Percentiles rank a stretch among this genome's conserved stretches.
Conservation (phyloP, 2,888 invertebrate species). For the Cremastinae sp. region DNA sequence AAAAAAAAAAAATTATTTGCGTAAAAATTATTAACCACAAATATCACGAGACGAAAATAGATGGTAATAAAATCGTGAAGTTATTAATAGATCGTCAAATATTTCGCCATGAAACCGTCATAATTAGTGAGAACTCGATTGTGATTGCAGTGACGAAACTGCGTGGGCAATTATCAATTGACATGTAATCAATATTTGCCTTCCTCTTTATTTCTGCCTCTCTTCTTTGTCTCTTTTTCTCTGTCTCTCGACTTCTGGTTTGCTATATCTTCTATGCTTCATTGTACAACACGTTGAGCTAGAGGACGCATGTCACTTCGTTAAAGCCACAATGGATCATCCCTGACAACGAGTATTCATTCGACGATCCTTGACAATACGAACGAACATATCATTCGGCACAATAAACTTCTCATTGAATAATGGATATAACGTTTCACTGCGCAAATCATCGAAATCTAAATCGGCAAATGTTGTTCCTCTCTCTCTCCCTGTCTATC, state of each 20-base stretch:
- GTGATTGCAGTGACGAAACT: constrained; percentile 38
- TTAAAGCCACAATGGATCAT: constrained; percentile 23
- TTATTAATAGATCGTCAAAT: not conserved
- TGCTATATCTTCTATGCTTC: too few relatives aligned
- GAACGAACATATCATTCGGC: not conserved
- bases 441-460: constrained; percentile 23
- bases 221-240: not conserved
- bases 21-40: too few relatives aligned
- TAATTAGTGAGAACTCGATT: constrained; percentile 45
- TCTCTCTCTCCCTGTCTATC: too few relatives aligned
- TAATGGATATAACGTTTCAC: constrained; percentile 30
- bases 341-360: constrained; percentile 50
- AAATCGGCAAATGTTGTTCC: constrained; percentile 26
- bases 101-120: constrained; percentile 5
- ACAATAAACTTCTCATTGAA: constrained; percentile 36
- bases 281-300: constrained; percentile 6
- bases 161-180: constrained; percentile 53
- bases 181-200: constrained; percentile 35
- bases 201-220: not conserved
- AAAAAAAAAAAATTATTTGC: not conserved
- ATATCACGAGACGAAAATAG: not conserved
- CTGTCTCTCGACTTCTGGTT: too few relatives aligned
- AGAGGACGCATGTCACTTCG: constrained; percentile 23
- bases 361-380: constrained; percentile 3
- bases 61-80: not conserved